These are phyloP conservation scores for Craniophora ligustri DNA, from an alignment of 2,888 invertebrate genomes.

Conservation along the genomic window DNA sequence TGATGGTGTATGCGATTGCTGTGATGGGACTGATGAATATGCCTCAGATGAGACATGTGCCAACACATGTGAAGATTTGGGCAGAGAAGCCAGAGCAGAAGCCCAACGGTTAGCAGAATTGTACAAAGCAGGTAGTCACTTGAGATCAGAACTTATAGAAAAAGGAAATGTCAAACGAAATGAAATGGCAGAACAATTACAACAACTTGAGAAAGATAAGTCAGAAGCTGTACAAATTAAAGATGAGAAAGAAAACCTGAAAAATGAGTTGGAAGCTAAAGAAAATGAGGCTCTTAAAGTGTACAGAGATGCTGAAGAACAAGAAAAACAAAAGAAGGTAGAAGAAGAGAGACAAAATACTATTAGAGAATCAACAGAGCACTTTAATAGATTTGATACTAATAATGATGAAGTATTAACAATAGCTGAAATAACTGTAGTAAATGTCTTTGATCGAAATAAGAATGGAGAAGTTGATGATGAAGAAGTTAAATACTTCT, in stretches of 20 bases:
- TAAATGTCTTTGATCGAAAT: constrained; percentile 95
- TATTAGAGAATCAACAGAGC: constrained; percentile 90
- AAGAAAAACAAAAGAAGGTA: constrained; percentile 88
- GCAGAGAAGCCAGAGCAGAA: constrained; percentile 92
- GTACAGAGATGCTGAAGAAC: constrained; percentile 91
- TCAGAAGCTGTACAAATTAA: constrained; percentile 94
- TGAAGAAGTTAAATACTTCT: constrained; percentile 94
- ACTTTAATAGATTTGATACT: constrained; percentile 94
- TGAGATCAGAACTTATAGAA: constrained; percentile 92
- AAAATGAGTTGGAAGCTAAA: constrained; percentile 91
- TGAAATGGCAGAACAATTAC: constrained; percentile 91
- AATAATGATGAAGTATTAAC: constrained; percentile 93
- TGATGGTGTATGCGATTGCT: constrained; percentile 98
- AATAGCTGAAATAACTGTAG: constrained; percentile 91
- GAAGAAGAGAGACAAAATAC: constrained; percentile 88
- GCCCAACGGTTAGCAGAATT: constrained; percentile 92
- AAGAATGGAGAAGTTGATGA: constrained; percentile 95
- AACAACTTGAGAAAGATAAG: constrained; percentile 91
- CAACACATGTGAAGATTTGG: constrained; percentile 94
- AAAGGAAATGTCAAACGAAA: constrained; percentile 93
- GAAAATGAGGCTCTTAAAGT: constrained; percentile 93
- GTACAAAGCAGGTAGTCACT: constrained; percentile 93
- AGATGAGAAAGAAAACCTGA: constrained; percentile 92
- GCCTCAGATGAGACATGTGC: constrained; percentile 89
- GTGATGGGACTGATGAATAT: constrained; percentile 97